These are phyloP conservation scores for Falco berigora DNA, from an alignment of 2,797 vertebrate species.

Conservation along the genomic window DNA sequence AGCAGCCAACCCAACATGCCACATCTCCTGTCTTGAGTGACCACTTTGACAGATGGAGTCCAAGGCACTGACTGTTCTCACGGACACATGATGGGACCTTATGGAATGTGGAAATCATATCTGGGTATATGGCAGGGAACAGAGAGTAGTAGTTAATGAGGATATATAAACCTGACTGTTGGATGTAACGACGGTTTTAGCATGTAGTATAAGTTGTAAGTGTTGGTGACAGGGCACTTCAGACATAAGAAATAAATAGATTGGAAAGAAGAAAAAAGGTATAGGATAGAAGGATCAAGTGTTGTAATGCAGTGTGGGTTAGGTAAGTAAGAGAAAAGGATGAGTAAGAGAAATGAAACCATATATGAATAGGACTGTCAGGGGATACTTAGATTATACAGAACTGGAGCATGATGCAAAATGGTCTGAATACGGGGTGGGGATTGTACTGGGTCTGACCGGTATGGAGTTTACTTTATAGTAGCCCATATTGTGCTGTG, in stretches of 20 bases:
- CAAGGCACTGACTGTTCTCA: neutral
- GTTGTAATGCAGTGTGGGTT: neutral
- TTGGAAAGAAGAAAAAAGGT: neutral
- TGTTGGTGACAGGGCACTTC: neutral
- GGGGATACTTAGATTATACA: neutral
- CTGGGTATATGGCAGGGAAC: neutral
- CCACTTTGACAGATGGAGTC: neutral
- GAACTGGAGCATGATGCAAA: neutral
- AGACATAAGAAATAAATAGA: neutral
- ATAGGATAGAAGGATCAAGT: neutral
- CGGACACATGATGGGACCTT: neutral
- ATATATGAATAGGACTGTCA: neutral
- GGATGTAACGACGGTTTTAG: neutral
- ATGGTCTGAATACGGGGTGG: no score
- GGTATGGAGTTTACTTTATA: neutral
- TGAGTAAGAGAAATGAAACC: neutral
- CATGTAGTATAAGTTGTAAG: neutral
- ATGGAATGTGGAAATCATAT: neutral
- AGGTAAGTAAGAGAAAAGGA: neutral
- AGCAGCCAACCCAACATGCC: neutral
- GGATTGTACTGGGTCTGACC: neutral
- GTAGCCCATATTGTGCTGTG: neutral
- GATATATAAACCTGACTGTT: neutral
- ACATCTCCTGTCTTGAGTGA: neutral
- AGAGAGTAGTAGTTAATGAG: neutral